Evolutionary conservation across 2,797 vertebrate species (phyloP).

Genomic region (Eulemur coronatus): DNA sequence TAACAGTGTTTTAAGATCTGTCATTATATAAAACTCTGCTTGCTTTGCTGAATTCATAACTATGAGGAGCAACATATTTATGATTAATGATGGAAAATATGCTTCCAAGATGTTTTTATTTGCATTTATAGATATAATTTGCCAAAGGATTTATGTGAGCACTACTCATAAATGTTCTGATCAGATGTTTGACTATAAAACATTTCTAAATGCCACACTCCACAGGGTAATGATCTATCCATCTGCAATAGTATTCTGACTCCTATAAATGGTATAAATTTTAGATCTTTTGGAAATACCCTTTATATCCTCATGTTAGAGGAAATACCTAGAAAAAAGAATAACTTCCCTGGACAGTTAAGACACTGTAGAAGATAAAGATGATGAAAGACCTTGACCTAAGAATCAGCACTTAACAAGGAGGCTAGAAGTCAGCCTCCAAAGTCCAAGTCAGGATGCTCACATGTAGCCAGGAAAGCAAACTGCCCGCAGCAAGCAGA

Average conservation of each 20-base stretch:
- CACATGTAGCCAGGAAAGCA: background rate
- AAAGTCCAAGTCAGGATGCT: background rate
- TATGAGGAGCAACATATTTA: constrained; percentile 70
- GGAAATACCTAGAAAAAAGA: background rate
- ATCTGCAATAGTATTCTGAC: constrained; percentile 61
- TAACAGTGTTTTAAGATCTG: constrained; percentile 66
- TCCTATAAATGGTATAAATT: constrained; percentile 30
- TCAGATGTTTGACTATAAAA: constrained; percentile 77
- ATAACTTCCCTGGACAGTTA: background rate
- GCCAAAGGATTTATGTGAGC: constrained; percentile 75
- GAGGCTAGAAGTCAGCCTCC: background rate
- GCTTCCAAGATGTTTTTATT: constrained; percentile 79
- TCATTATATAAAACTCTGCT: constrained; percentile 65
- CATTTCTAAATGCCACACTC: constrained; percentile 75
- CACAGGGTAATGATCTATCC: constrained; percentile 67
- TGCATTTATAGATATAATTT: constrained; percentile 80
- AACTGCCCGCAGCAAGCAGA: background rate
- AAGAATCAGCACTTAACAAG: background rate
- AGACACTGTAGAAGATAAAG: background rate
- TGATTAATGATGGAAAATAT: constrained; percentile 77
- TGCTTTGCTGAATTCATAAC: constrained; percentile 75
- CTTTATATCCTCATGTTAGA: constrained; percentile 38
- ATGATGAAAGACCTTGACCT: background rate
- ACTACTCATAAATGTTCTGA: constrained; percentile 73
- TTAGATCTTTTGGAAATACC: constrained; percentile 14